Evolutionary conservation across 2,113 vertebrate genomes (phyloP).

Genomic region (Nettapus auritus): DNA sequence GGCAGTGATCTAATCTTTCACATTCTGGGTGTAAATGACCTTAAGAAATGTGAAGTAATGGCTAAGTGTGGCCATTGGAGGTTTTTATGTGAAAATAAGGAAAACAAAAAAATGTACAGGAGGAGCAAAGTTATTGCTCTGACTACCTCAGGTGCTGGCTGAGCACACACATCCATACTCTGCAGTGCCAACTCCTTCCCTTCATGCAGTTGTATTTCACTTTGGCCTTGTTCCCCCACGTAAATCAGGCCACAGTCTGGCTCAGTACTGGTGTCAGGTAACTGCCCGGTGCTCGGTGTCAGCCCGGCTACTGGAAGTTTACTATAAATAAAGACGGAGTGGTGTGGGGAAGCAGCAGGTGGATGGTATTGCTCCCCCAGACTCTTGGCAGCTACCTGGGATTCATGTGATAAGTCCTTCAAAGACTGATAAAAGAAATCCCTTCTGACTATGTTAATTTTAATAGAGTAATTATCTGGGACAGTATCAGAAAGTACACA

Average conservation of each 20-base stretch:
- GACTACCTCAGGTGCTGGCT: neutral
- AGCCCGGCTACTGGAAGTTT: neutral
- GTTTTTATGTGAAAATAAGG: neutral
- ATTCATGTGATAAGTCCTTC: neutral
- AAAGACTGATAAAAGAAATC: neutral
- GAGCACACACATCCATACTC: neutral
- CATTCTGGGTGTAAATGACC: neutral
- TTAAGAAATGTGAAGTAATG: neutral
- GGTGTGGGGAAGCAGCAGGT: neutral
- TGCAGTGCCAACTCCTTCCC: neutral
- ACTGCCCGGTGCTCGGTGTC: constrained; percentile 16
- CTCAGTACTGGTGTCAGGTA: neutral
- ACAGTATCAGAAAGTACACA: neutral
- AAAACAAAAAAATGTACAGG: neutral
- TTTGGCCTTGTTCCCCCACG: neutral
- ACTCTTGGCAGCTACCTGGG: neutral
- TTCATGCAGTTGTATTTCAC: neutral
- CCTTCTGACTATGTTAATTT: neutral
- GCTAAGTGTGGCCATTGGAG: neutral
- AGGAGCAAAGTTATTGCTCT: neutral
- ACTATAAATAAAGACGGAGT: constrained; percentile 11
- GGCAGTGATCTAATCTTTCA: neutral
- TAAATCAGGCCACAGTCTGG: constrained; percentile 12
- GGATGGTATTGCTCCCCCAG: neutral
- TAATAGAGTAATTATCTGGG: neutral